These are phyloP conservation scores for Myotis vivesi DNA, from an alignment of 2,797 vertebrate species.

Conservation along the genomic window DNA sequence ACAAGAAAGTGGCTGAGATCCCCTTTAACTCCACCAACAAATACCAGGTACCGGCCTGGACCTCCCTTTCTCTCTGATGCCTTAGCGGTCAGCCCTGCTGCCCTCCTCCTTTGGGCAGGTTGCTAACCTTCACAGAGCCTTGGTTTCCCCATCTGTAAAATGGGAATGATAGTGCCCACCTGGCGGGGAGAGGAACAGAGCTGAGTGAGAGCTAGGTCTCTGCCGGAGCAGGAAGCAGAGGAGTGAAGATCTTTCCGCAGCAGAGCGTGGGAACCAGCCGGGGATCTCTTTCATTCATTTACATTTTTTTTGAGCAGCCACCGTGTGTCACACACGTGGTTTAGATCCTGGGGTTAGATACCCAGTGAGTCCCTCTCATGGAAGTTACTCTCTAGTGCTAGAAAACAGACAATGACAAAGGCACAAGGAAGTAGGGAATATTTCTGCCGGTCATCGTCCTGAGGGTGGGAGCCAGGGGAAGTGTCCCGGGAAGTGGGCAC, in stretches of 20 bases:
- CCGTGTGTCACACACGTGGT: background rate
- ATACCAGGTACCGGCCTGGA: constrained; percentile 87
- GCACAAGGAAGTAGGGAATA: background rate
- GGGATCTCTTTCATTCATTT: background rate
- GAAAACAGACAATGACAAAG: background rate
- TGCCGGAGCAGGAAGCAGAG: background rate
- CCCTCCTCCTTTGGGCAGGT: background rate
- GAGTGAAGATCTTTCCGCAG: background rate
- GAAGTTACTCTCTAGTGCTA: background rate
- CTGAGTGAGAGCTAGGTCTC: background rate
- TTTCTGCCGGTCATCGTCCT: background rate
- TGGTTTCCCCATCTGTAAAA: background rate
- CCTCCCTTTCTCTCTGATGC: background rate
- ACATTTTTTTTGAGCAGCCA: background rate
- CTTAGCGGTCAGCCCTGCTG: accelerated
- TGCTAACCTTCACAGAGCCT: background rate
- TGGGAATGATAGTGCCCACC: background rate
- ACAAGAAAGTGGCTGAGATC: constrained; percentile 95
- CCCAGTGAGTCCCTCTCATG: background rate
- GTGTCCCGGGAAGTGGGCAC: background rate
- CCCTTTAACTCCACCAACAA: constrained; percentile 98
- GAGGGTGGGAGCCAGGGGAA: background rate
- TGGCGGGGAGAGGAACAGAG: background rate
- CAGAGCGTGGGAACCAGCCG: background rate
- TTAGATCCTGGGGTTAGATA: background rate